These are phyloP conservation scores for Sorex maritimensis DNA, from an alignment of 2,797 vertebrate species.

Conservation along the genomic window DNA sequence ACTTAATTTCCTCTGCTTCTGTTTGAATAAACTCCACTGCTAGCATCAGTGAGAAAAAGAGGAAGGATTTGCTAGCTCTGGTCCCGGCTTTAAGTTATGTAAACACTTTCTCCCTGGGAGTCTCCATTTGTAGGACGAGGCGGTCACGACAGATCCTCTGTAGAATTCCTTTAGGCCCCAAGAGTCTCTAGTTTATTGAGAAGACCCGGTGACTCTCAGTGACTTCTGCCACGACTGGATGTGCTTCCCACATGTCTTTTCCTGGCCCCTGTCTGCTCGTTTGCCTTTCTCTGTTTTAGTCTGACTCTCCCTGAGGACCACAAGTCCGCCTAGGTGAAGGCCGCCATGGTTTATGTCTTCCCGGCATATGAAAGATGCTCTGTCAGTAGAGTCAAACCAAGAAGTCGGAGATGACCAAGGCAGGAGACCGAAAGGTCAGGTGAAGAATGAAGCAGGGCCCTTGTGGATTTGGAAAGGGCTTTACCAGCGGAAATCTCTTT, in stretches of 20 bases:
- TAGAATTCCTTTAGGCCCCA: neutral
- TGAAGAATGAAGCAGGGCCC: neutral
- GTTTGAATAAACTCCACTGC: neutral
- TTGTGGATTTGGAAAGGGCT: neutral
- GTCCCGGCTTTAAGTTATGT: slow-evolving; percentile 17
- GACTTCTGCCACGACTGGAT: neutral
- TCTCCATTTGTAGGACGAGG: slow-evolving; percentile 36
- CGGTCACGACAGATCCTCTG: neutral
- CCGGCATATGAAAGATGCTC: neutral
- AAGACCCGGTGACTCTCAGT: slow-evolving; percentile 22
- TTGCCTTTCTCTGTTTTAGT: neutral
- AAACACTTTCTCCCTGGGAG: neutral
- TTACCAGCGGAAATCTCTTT: slow-evolving; percentile 2
- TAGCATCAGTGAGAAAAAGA: slow-evolving; percentile 6
- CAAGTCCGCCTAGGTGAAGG: neutral
- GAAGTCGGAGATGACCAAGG: neutral
- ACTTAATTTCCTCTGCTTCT: slow-evolving; percentile 43
- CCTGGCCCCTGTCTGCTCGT: neutral
- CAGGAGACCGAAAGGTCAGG: neutral
- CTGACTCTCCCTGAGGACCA: neutral
- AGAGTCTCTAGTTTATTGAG: neutral
- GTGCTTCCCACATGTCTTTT: neutral
- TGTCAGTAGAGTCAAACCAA: too few relatives aligned
- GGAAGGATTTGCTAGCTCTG: slow-evolving; percentile 26
- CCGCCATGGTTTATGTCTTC: neutral